Conservation (phyloP, 2,888 invertebrate species). For the Strigamia transsilvanica region DNA sequence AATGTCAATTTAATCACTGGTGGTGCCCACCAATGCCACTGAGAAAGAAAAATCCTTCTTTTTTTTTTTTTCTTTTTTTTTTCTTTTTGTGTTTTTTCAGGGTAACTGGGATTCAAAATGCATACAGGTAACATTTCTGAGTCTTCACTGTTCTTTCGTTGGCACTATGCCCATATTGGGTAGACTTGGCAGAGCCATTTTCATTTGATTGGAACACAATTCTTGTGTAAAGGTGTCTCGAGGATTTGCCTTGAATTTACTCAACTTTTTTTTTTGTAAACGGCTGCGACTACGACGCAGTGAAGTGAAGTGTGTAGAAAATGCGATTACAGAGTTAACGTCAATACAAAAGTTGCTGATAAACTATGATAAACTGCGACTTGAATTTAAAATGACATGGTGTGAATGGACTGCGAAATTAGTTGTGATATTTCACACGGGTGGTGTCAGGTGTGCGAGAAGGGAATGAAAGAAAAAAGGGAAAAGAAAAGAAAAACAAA, state of each 20-base stretch:
- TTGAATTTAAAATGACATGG: constrained; percentile 26
- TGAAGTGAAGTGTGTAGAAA: constrained; percentile 13
- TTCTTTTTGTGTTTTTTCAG: background rate
- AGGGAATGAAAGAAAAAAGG: background rate
- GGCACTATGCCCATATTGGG: constrained; percentile 15
- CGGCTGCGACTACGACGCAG: constrained; percentile 11
- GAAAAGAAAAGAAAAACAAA: background rate
- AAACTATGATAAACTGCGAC: constrained; percentile 16
- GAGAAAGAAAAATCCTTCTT: background rate
- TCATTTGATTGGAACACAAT: constrained; percentile 30
- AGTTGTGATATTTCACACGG: constrained; percentile 26
- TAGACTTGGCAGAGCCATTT: constrained; percentile 21
- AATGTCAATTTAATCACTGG: background rate
- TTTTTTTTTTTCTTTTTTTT: background rate
- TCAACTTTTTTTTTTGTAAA: constrained; percentile 15
- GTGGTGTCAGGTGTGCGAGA: constrained; percentile 22
- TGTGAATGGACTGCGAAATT: constrained; percentile 30
- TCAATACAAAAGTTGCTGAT: constrained; percentile 26
- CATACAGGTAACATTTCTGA: constrained; percentile 30
- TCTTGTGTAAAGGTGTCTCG: constrained; percentile 16
- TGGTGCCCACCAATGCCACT: background rate
- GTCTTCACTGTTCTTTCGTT: constrained; percentile 21
- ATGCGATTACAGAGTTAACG: constrained; percentile 26
- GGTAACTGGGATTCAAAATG: constrained; percentile 21
- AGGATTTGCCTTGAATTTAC: constrained; percentile 18